Percentiles rank a stretch among this genome's conserved stretches.
Evolutionary conservation across 1,140 invertebrate species (phyloP).

Genomic region (Amyelois transitella): DNA sequence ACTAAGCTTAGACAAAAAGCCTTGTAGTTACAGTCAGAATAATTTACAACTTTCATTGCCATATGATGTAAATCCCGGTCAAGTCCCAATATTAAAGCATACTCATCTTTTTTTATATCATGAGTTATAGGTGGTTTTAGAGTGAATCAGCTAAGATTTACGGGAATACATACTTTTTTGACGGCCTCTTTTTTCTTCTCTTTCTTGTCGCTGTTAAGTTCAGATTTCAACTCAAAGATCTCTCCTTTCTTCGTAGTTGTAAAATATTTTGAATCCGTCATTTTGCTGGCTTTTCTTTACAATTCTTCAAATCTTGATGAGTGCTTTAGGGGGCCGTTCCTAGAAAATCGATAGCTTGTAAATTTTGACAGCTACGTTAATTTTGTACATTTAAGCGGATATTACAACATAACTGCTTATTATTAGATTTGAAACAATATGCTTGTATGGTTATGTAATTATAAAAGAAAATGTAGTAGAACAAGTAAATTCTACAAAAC

Average conservation of each 20-base stretch:
- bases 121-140: too few species aligned
- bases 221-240: slow-evolving; percentile 99
- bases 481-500: too few species aligned
- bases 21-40: too few species aligned
- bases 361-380: background rate
- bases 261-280: slow-evolving; percentile 99
- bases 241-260: slow-evolving; percentile 99
- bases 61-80: too few species aligned
- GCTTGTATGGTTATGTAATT: background rate
- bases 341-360: slow-evolving; percentile 8
- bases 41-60: too few species aligned
- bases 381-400: too few species aligned
- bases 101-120: too few species aligned
- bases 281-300: slow-evolving; percentile 65
- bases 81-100: too few species aligned
- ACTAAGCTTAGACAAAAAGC: too few species aligned
- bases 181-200: slow-evolving; percentile 99
- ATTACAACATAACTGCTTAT: too few species aligned
- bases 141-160: too few species aligned
- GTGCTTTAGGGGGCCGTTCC: background rate
- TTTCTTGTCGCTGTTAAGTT: slow-evolving; percentile 99
- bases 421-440: background rate
- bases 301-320: slow-evolving; percentile 9
- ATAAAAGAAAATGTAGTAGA: background rate
- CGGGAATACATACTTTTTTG: slow-evolving; percentile 88